phyloP scores from a whole-genome alignment of 30 jellyfish, hydroid and myxozoan species.

The Pelagia noctiluca region DNA sequence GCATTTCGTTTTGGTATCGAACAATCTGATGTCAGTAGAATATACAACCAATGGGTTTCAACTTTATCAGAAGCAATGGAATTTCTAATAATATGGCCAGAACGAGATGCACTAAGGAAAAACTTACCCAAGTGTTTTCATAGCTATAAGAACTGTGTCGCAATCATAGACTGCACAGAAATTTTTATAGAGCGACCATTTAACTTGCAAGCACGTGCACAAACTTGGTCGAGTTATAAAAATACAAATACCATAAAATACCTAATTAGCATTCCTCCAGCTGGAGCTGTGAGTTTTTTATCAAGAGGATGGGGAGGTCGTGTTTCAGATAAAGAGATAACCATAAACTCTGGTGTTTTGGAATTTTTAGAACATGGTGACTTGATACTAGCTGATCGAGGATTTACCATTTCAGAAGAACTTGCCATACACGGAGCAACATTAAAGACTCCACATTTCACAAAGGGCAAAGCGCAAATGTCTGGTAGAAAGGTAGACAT shows the following conservation, averaged over 20 bases:
- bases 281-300: constrained; percentile 73
- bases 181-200: constrained; percentile 45
- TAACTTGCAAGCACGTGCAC: constrained; percentile 35
- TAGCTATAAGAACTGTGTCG: constrained; percentile 41
- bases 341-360: constrained; percentile 52
- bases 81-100: constrained; percentile 54
- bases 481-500: constrained; percentile 58
- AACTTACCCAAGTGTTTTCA: constrained; percentile 45
- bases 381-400: constrained; percentile 80
- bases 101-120: constrained; percentile 29
- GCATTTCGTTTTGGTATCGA: constrained; percentile 39
- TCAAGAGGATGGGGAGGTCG: constrained; percentile 85
- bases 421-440: constrained; percentile 68
- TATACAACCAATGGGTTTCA: constrained; percentile 18
- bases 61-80: not conserved
- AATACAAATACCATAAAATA: constrained; percentile 59
- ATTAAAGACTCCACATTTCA: constrained; percentile 63
- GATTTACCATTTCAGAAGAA: constrained; percentile 68
- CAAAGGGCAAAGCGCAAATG: constrained; percentile 77
- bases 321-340: constrained; percentile 67
- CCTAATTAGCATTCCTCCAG: constrained; percentile 58
- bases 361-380: constrained; percentile 59
- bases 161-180: constrained; percentile 73
- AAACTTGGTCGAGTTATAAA: constrained; percentile 60
- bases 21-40: not conserved